Conservation (phyloP, 2,888 invertebrate genomes). For the Poecilobothrus nobilitatus region DNA sequence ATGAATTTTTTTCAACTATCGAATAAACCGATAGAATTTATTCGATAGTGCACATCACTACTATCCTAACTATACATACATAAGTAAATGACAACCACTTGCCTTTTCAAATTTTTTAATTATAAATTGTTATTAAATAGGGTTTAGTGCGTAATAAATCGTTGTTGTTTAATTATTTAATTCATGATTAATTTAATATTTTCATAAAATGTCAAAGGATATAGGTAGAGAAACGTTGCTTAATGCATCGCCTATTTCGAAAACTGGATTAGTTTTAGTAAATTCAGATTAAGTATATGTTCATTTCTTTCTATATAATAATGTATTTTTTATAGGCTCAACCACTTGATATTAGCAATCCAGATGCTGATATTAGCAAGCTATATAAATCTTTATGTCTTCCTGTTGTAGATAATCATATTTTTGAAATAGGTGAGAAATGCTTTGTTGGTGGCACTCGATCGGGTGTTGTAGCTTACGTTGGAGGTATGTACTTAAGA, state of each 20-base stretch:
- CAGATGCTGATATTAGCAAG: neutral
- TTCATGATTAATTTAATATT: no score
- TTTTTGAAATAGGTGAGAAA: slow-evolving; percentile 89
- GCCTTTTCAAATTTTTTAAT: no score
- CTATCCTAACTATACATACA: no score
- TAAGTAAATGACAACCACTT: no score
- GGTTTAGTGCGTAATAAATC: no score
- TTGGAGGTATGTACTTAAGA: slow-evolving; percentile 24
- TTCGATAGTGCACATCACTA: no score
- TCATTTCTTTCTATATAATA: neutral
- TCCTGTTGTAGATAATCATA: slow-evolving; percentile 69
- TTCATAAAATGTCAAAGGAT: slow-evolving; percentile 18
- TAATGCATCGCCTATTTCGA: neutral
- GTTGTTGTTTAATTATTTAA: no score
- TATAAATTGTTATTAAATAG: no score
- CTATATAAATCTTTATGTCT: slow-evolving; percentile 59
- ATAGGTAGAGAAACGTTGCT: neutral
- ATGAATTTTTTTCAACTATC: no score
- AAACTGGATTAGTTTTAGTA: slow-evolving; percentile 2
- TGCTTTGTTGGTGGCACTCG: slow-evolving; percentile 92
- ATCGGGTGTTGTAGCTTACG: slow-evolving; percentile 82
- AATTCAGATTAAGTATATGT: neutral
- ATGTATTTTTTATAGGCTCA: neutral
- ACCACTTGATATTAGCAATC: neutral
- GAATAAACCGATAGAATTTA: no score